Base-by-base conservation (phyloP, 2,888 invertebrate species). In the Cerastis leucographa region DNA sequence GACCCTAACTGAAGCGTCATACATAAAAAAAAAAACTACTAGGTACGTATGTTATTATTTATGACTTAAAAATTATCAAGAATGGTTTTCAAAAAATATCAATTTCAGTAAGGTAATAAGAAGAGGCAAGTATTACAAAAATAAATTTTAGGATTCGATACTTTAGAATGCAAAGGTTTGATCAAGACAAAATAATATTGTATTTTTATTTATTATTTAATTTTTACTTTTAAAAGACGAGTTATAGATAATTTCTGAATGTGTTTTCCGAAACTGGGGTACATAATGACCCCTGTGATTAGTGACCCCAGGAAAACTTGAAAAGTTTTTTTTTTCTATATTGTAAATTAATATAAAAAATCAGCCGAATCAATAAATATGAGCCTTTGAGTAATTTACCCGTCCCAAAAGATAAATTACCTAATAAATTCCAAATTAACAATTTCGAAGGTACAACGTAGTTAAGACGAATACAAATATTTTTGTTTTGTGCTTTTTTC, bases 1-100 rank as follows among this genome's bases (percentile, higher is more conserved):
- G 12, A 59, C 4, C 9, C 7, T n/a, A 14, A 9, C 0, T 59
- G 17, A 46, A 25, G 14, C 51, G 51, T 35, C 6, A 54, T 17
- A 29, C 9, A 51, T 54, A 17, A 46, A 46, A 25, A 64, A 75
- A 59, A 29, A 69, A 35, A 49, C 11, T n/a, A 81, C 14, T 11
- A 35, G 35, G 35, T 35, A 56, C 7, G 12, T 3, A 56, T 9
- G 12, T 3, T 11, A 61, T 35, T 22, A 19, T 25, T 35, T 22
- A 19, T 25, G 49, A 74, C 40, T 75, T 75, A 80, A 19, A 75
- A 59, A 85, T 25, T 17, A 84, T 11, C 1, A 42, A 80, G 61
- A 75, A 73, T 77, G 74, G 25, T 72, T 72, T 69, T 82, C 61
- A 73, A 85, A 86, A 86, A 86, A 86, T 86, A 86, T 75, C 49